A percentile compares a stretch with the other conserved stretches of the same genome.
Evolutionary conservation across 2,113 vertebrate genomes (phyloP).

Genomic region (Phrynosoma platyrhinos): DNA sequence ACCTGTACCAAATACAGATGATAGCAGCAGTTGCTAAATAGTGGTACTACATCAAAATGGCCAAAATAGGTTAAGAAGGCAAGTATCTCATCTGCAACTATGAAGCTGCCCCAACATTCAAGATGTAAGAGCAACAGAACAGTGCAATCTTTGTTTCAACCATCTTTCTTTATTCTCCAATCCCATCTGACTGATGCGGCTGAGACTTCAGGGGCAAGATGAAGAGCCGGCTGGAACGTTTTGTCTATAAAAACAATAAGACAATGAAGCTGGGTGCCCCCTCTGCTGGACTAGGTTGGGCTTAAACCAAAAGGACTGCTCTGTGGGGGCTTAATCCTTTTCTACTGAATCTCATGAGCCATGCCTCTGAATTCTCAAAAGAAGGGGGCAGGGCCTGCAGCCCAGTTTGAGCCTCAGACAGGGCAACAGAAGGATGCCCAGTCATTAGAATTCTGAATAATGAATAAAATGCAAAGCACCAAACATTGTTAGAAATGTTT

Average conservation of each 20-base stretch:
- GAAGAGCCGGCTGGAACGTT: conserved; percentile 12
- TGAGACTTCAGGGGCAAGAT: conserved; percentile 30
- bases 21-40: conserved; percentile 17
- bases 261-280: conserved; percentile 33
- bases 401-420: conserved; percentile 6
- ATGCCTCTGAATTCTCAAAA: conserved; percentile 15
- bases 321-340: conserved; percentile 22
- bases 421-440: conserved; percentile 17
- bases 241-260: conserved; percentile 20
- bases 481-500: conserved; percentile 12
- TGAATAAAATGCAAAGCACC: neutral
- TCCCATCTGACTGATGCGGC: conserved; percentile 13
- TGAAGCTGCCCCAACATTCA: conserved; percentile 5
- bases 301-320: conserved; percentile 21
- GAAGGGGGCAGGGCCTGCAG: conserved; percentile 20
- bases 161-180: conserved; percentile 28
- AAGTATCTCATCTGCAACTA: conserved; percentile 36
- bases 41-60: conserved; percentile 41
- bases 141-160: conserved; percentile 37
- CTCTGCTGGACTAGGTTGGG: neutral
- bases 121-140: conserved; percentile 16
- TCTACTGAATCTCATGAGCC: conserved; percentile 17
- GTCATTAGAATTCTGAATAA: conserved; percentile 17
- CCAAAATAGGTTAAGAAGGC: neutral
- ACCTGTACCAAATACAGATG: neutral